Conservation (phyloP, 2,113 vertebrate genomes). For the Pseudopipra pipra region DNA sequence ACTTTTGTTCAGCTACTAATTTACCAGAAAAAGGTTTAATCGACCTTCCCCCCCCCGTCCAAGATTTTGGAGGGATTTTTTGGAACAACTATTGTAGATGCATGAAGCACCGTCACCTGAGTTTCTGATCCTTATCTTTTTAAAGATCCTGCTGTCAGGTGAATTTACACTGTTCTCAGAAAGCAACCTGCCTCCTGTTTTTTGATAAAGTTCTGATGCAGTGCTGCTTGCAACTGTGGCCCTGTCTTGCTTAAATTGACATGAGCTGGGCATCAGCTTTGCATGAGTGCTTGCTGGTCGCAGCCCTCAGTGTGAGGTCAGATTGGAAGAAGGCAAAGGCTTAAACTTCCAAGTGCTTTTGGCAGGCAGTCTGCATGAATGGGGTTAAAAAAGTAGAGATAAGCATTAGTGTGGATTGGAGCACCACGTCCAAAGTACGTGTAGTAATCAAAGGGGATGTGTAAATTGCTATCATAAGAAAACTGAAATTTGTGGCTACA, state of each 20-base stretch:
- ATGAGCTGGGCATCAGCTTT: background rate
- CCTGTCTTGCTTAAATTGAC: background rate
- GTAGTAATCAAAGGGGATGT: background rate
- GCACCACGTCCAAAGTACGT: background rate
- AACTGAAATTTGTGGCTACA: background rate
- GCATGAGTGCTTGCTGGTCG: background rate
- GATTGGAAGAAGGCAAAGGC: background rate
- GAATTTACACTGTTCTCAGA: background rate
- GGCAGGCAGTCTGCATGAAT: background rate
- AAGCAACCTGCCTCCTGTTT: background rate
- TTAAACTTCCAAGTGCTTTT: background rate
- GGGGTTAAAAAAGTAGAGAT: background rate
- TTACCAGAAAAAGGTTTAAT: background rate
- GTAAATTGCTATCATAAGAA: background rate
- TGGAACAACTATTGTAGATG: background rate
- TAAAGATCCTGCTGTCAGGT: background rate
- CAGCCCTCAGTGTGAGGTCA: background rate
- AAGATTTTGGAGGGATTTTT: background rate
- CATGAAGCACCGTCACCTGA: background rate
- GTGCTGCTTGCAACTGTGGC: background rate
- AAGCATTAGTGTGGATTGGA: background rate
- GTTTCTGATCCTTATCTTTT: background rate
- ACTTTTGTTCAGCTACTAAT: background rate
- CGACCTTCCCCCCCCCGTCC: background rate
- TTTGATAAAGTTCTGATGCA: background rate